Evolutionary conservation across 2,888 invertebrate genomes (phyloP).

Genomic region (Lepidochrysops patricia): DNA sequence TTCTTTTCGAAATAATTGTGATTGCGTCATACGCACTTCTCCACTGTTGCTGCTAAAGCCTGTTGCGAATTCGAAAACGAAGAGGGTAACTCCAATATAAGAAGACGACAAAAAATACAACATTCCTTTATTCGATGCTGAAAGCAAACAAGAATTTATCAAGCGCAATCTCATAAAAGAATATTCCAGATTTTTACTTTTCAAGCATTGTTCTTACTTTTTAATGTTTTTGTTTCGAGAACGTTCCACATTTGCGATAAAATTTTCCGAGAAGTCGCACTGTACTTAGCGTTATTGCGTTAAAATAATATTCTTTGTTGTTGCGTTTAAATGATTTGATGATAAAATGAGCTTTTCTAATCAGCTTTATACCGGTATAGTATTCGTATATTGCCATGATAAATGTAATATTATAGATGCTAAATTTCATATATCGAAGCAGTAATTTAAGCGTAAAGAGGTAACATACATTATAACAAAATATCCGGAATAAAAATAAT

Average conservation of each 20-base stretch:
- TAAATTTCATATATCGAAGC: no score
- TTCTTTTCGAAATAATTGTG: no score
- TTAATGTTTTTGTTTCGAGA: neutral
- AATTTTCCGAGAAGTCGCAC: neutral
- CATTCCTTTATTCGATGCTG: constrained; percentile 3
- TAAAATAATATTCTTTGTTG: neutral
- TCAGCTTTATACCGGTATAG: no score
- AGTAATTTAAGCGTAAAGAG: no score
- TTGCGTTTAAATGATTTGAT: no score
- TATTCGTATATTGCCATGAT: no score
- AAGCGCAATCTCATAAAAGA: neutral
- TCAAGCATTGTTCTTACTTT: neutral
- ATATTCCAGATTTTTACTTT: neutral
- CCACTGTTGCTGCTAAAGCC: no score
- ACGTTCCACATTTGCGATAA: neutral
- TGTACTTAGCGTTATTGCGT: neutral
- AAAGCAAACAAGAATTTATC: neutral
- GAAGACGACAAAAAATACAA: neutral
- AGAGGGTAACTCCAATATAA: constrained; percentile 30
- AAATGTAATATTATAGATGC: no score
- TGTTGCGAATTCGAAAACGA: constrained; percentile 28
- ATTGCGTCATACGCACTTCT: no score
- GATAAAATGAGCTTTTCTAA: no score
- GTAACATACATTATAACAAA: no score
- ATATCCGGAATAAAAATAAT: no score